Evolutionary conservation across 35 echinoderm and acorn worm genomes (phyloP).

Genomic region (Strongylocentrotus purpuratus): DNA sequence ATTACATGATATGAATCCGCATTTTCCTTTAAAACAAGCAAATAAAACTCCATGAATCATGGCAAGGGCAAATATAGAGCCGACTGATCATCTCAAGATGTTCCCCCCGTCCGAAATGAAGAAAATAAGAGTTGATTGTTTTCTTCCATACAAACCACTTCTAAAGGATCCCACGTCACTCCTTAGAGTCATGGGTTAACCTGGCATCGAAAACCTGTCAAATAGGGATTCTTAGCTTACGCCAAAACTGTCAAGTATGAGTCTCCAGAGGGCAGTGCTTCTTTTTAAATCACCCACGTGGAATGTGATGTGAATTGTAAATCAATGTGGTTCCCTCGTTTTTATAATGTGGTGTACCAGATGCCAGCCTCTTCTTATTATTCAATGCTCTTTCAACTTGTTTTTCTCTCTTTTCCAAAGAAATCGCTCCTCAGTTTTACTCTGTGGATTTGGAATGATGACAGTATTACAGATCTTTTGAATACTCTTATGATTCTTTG

Average conservation of each 20-base stretch:
- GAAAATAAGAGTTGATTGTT: neutral
- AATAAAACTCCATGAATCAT: neutral
- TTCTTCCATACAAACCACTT: conserved; percentile 2
- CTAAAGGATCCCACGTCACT: neutral
- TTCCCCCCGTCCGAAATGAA: neutral
- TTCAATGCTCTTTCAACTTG: neutral
- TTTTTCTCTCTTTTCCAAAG: neutral
- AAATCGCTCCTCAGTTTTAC: neutral
- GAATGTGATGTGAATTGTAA: neutral
- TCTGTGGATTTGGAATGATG: neutral
- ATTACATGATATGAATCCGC: neutral
- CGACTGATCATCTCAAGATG: neutral
- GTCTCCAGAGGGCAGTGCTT: neutral
- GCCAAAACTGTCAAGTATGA: neutral
- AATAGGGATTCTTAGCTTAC: neutral
- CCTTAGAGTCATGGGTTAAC: neutral
- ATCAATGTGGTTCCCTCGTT: too few species aligned
- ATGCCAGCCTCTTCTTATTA: neutral
- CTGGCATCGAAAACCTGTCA: conserved; percentile 9
- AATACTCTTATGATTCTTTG: too few species aligned
- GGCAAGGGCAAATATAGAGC: neutral
- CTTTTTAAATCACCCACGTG: neutral
- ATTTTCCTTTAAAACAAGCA: neutral
- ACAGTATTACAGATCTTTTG: neutral
- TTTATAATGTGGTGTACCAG: neutral